Base-by-base conservation (phyloP, 2,888 invertebrate species). In the Argyra leucocephala region DNA sequence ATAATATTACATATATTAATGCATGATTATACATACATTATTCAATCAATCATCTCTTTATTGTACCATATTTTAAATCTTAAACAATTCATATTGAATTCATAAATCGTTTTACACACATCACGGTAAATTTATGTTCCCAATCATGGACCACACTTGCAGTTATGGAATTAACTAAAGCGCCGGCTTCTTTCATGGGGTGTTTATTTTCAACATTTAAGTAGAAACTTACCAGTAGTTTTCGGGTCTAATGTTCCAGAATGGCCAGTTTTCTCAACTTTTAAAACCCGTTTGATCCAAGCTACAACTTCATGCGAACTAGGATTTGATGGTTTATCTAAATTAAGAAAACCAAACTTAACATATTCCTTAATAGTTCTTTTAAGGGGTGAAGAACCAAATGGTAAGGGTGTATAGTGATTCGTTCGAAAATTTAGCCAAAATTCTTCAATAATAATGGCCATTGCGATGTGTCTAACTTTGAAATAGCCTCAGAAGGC, bases 241-340 rank as follows among this genome's bases (percentile, higher is more conserved):
- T 99, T 98, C 2, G 98, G 98, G 84, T 99, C 99, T n/a, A 99
- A 82, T 0, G 99, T 99, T 63, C 99, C 99, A 0, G 96, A 96
- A 79, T 99, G 99, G 0, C 96, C 99, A 1, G 99, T 99, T 81
- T 99, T 99, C 64, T 98, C 94, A 0, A 96, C 96, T 77, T 93
- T 90, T 18, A 99, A 82, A 72, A 99, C 99, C 65, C 93, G 84
- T 80, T 99, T 99, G 66, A 99, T 91, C 99, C 99, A 99, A 0
- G 99, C 95, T 0, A 99, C 99, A 6, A 98, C 96, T 82, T 99
- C 99, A 80, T 99, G 99, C 1, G 97, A 97, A 69, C 97, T 98
- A 0, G 99, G 99, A 81, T 99, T 99, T 61, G 96, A 90, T 0
- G 99, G 99, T 80, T 99, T 99, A 78, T 99, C 99, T 57, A 99